Percentiles rank a stretch among this genome's conserved stretches.
Conservation (phyloP, 2,797 vertebrate species). For the Halcyon smyrnensis region DNA sequence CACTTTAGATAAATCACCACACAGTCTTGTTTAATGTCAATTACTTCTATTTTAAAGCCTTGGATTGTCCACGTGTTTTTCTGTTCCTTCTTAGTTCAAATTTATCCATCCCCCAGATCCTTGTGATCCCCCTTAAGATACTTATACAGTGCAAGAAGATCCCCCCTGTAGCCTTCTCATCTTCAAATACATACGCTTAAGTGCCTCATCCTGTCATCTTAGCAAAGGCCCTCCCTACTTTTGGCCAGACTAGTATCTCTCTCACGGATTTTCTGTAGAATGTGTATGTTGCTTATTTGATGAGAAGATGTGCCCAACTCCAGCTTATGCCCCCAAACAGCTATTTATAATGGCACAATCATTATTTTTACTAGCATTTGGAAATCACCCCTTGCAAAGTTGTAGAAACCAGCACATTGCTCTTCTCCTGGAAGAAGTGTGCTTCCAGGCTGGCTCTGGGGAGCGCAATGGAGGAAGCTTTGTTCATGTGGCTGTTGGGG, state of each 20-base stretch:
- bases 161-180: constrained; percentile 68
- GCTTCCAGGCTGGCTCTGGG: not conserved
- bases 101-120: constrained; percentile 62
- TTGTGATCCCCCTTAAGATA: constrained; percentile 71
- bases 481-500: rapidly evolving
- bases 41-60: constrained; percentile 45
- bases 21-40: not conserved
- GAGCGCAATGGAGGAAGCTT: not conserved
- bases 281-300: not conserved
- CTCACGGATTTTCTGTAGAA: not conserved
- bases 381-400: not conserved
- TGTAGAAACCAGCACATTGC: not conserved
- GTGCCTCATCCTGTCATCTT: constrained; percentile 51
- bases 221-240: constrained; percentile 11
- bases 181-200: constrained; percentile 41
- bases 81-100: constrained; percentile 46
- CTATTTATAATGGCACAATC: not conserved
- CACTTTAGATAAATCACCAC: not conserved
- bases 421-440: not conserved
- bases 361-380: rapidly evolving
- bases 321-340: constrained; percentile 25
- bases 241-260: not conserved
- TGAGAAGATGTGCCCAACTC: constrained; percentile 5
- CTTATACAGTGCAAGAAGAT: constrained; percentile 65
- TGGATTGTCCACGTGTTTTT: constrained; percentile 21